These are phyloP conservation scores for Samia ricini DNA, from an alignment of 1,140 invertebrate genomes.

Conservation along the genomic window DNA sequence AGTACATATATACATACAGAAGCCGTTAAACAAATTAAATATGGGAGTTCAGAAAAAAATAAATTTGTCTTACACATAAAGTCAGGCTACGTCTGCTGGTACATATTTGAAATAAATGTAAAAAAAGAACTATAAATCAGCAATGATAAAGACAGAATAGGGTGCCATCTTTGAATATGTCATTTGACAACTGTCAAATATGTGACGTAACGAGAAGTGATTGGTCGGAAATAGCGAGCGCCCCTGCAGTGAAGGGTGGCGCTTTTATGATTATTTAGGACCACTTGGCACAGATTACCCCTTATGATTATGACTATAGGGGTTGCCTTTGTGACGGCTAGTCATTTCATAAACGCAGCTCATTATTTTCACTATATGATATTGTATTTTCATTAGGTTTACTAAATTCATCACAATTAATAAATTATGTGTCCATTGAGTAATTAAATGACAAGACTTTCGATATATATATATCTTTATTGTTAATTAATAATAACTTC, in stretches of 20 bases:
- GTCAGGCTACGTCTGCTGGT: not conserved
- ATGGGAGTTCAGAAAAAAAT: too few relatives aligned
- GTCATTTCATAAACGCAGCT: constrained; percentile 65
- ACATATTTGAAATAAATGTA: too few relatives aligned
- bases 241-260: constrained; percentile 48
- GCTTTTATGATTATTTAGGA: constrained; percentile 61
- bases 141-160: constrained; percentile 6
- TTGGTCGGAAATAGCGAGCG: constrained; percentile 37
- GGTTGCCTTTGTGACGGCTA: constrained; percentile 64
- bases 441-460: too few relatives aligned
- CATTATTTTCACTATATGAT: constrained; percentile 35
- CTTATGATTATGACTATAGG: constrained; percentile 53
- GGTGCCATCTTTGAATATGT: constrained; percentile 70
- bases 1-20: too few relatives aligned
- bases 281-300: constrained; percentile 65
- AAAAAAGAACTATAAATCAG: not conserved
- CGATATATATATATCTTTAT: too few relatives aligned
- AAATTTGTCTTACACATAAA: too few relatives aligned
- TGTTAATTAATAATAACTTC: not conserved
- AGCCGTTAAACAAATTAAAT: too few relatives aligned
- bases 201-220: constrained; percentile 43
- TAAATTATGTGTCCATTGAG: not conserved
- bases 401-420: not conserved
- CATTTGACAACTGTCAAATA: constrained; percentile 47
- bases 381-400: constrained; percentile 3